phyloP scores from a whole-genome alignment of 2,888 invertebrate species.

The Conistra vaccinii region DNA sequence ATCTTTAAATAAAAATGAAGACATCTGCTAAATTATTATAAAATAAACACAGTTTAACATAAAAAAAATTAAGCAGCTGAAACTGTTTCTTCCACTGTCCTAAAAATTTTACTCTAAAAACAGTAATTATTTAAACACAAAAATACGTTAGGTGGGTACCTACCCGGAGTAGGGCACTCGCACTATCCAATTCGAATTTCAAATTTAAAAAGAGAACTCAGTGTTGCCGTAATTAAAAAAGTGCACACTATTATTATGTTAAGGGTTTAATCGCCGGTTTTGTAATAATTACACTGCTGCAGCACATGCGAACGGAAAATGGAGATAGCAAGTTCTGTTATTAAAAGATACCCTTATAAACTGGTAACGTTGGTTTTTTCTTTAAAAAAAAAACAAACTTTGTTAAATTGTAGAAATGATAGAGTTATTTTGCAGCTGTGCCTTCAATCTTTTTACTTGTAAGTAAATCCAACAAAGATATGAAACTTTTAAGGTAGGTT shows the following conservation, averaged over 20 bases:
- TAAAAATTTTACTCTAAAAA: no score
- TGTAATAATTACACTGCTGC: conserved; percentile 74
- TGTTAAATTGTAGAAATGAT: neutral
- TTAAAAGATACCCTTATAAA: conserved; percentile 40
- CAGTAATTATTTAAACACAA: conserved; percentile 47
- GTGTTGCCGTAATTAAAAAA: conserved; percentile 80
- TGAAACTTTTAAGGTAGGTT: neutral
- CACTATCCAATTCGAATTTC: conserved; percentile 57
- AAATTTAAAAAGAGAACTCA: conserved; percentile 66
- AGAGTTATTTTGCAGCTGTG: neutral
- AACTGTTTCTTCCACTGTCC: no score
- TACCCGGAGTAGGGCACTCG: conserved; percentile 27
- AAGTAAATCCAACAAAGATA: neutral
- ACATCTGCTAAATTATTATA: no score
- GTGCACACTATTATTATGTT: conserved; percentile 81
- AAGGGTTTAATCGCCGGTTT: conserved; percentile 75
- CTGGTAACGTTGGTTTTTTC: conserved; percentile 29
- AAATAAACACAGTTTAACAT: no score
- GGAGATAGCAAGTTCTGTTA: conserved; percentile 68
- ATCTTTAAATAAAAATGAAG: no score
- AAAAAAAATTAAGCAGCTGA: no score
- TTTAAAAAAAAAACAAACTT: neutral
- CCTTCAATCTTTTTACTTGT: neutral
- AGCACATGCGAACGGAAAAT: conserved; percentile 69
- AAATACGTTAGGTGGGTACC: conserved; percentile 11